A percentile compares a stretch with the other conserved stretches of the same genome.
phyloP scores from a whole-genome alignment of 1,140 invertebrate genomes.

The Sarcophaga peregrina region DNA sequence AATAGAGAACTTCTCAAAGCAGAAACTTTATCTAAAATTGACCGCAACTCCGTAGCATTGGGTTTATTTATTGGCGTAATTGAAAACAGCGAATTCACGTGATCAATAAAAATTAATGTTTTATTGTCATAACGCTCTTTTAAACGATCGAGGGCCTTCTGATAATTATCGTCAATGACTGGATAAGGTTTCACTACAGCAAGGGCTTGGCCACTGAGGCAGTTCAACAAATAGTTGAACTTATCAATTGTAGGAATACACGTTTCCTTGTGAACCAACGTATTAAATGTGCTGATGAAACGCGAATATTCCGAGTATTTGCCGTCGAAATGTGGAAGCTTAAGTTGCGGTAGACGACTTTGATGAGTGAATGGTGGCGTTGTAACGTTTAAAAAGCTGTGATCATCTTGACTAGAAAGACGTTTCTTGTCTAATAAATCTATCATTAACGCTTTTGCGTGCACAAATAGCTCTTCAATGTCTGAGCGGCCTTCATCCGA shows the following conservation, averaged over 20 bases:
- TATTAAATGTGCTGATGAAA: constrained; percentile 22
- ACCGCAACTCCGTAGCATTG: neutral
- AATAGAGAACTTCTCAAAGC: constrained; percentile 3
- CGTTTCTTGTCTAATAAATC: constrained; percentile 28
- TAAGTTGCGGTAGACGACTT: no score
- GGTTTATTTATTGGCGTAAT: constrained; percentile 1
- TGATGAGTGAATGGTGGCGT: neutral
- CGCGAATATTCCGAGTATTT: constrained; percentile 26
- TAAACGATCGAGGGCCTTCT: constrained; percentile 36
- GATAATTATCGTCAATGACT: constrained; percentile 43
- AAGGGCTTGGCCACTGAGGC: constrained; percentile 26
- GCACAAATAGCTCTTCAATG: neutral
- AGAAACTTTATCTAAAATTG: constrained; percentile 2
- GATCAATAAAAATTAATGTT: constrained; percentile 41
- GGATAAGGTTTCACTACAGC: constrained; percentile 26
- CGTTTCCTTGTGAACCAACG: constrained; percentile 16
- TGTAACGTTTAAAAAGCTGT: neutral
- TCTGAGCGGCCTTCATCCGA: neutral
- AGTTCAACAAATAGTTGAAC: neutral
- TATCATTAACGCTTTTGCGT: neutral
- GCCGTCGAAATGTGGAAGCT: constrained; percentile 23
- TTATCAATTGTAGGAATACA: no score
- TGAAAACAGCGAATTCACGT: neutral
- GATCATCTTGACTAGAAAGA: neutral
- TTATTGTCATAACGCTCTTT: constrained; percentile 43